A percentile compares a stretch with the other conserved stretches of the same genome.
Conservation (phyloP, 2,113 vertebrate genomes). For the Gila orcuttii region DNA sequence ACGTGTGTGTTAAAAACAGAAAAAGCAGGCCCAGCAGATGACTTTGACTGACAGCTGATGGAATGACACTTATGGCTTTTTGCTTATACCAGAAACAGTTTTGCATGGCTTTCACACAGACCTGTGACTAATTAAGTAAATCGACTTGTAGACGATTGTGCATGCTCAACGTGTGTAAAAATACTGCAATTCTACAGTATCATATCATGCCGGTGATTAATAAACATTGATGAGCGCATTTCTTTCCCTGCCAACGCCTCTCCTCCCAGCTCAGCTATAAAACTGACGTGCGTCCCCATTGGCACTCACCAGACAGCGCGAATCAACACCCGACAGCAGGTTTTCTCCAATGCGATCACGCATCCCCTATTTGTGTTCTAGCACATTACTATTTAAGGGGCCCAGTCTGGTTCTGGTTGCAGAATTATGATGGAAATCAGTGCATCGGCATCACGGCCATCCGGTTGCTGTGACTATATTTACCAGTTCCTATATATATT, state of each 20-base stretch:
- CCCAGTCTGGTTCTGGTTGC: conserved; percentile 37
- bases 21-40: conserved; percentile 22
- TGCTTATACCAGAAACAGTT: conserved; percentile 62
- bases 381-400: conserved; percentile 56
- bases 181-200: conserved; percentile 63
- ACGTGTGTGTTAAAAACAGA: background rate
- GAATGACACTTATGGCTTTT: conserved; percentile 49
- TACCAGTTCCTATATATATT: conserved; percentile 8
- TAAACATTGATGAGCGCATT: conserved; percentile 65
- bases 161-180: conserved; percentile 56
- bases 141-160: conserved; percentile 50
- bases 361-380: conserved; percentile 56
- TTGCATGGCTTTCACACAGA: conserved; percentile 59
- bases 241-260: conserved; percentile 66
- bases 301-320: conserved; percentile 60
- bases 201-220: conserved; percentile 63
- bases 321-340: conserved; percentile 68
- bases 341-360: conserved; percentile 59
- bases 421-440: conserved; percentile 36
- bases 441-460: background rate
- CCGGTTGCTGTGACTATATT: conserved; percentile 20
- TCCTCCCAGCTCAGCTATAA: conserved; percentile 58
- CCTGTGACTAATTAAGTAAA: conserved; percentile 65
- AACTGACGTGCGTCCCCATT: conserved; percentile 61
- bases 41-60: conserved; percentile 58